phyloP scores from a whole-genome alignment of 23 tunicate genomes.

The Corella eumyota region DNA sequence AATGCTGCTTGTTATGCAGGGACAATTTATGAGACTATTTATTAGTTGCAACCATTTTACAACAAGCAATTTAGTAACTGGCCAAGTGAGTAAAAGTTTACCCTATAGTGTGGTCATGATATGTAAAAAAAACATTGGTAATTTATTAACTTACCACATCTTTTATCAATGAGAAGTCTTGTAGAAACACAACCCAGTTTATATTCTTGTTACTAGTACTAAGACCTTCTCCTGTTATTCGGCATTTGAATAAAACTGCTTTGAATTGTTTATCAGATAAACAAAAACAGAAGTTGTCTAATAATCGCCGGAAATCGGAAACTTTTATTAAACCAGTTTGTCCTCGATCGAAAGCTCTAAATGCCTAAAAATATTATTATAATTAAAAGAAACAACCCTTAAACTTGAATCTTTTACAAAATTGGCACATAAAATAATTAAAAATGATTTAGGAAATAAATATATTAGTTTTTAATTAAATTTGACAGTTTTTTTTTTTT shows the following conservation, averaged over 20 bases:
- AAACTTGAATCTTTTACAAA: neutral
- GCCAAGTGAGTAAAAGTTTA: too few relatives aligned
- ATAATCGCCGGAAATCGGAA: constrained; percentile 65
- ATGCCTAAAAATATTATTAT: constrained; percentile 27
- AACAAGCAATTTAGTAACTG: too few relatives aligned
- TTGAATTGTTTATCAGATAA: constrained; percentile 83
- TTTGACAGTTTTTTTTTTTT: too few relatives aligned
- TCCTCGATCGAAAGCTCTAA: constrained; percentile 72
- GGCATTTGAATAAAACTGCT: constrained; percentile 49
- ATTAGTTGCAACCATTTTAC: too few relatives aligned
- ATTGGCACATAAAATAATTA: neutral
- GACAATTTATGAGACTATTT: too few relatives aligned
- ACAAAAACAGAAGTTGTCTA: constrained; percentile 73
- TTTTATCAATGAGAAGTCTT: constrained; percentile 49
- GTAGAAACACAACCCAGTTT: constrained; percentile 85
- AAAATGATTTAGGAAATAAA: neutral
- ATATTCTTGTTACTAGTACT: constrained; percentile 22
- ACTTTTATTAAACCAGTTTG: constrained; percentile 67
- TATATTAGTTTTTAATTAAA: too few relatives aligned
- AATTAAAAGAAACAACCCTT: neutral
- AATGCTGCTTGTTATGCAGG: too few relatives aligned
- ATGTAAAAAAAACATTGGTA: too few relatives aligned
- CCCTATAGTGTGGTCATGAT: too few relatives aligned
- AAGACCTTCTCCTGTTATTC: constrained; percentile 20
- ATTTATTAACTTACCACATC: constrained; percentile 81